A percentile compares a stretch with the other conserved stretches of the same genome.
Conservation (phyloP, 2,113 vertebrate species). For the Meleagris gallopavo region DNA sequence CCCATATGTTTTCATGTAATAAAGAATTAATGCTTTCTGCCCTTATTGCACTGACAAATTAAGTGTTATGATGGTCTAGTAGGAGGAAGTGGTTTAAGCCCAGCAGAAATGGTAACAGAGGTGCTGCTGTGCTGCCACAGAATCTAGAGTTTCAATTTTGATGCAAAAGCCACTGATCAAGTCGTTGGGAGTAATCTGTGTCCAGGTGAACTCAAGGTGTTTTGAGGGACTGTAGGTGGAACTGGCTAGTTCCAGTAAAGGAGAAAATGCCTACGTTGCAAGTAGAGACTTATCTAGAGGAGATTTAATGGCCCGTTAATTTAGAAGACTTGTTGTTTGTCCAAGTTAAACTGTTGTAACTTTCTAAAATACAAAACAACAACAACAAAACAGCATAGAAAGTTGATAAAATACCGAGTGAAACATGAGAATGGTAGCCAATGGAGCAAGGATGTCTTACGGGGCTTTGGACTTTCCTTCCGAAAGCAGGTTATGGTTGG, state of each 20-base stretch:
- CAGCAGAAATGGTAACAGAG: background rate
- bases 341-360: rapidly evolving
- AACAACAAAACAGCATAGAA: background rate
- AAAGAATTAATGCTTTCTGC: background rate
- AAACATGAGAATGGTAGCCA: background rate
- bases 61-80: rapidly evolving
- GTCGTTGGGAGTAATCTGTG: background rate
- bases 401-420: background rate
- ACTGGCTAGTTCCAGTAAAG: background rate
- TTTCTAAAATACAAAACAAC: background rate
- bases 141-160: background rate
- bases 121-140: background rate
- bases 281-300: no score
- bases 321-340: background rate
- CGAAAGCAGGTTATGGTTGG: rapidly evolving
- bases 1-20: background rate
- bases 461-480: background rate
- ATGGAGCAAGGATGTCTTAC: background rate
- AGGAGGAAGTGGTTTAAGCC: background rate
- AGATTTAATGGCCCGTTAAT: background rate
- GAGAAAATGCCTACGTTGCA: rapidly evolving
- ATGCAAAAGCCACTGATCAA: background rate
- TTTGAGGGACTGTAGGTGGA: background rate
- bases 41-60: rapidly evolving
- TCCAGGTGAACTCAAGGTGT: rapidly evolving